phyloP scores from a whole-genome alignment of 2,797 vertebrate species.

The Bradypus variegatus region DNA sequence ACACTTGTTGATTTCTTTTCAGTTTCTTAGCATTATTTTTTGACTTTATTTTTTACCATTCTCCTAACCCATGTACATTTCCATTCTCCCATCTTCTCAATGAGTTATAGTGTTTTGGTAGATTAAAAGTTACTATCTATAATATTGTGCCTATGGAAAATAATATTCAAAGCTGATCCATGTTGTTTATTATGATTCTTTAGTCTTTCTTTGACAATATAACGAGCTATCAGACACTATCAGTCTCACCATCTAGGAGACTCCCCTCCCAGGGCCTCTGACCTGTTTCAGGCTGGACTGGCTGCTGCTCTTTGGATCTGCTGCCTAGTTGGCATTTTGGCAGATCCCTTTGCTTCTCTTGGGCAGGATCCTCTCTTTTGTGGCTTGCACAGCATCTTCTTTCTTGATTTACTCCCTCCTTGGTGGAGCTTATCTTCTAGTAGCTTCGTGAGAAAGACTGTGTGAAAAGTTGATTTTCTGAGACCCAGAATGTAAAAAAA shows the following conservation, averaged over 20 bases:
- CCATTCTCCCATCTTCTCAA: not conserved
- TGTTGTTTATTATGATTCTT: not conserved
- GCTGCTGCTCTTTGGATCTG: not conserved
- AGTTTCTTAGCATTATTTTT: not conserved
- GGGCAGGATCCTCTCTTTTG: too few species aligned
- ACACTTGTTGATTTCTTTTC: not conserved
- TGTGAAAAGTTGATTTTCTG: not conserved
- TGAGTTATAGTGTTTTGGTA: not conserved
- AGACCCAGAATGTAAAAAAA: not conserved
- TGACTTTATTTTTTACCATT: not conserved
- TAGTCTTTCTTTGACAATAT: not conserved
- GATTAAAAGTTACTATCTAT: not conserved
- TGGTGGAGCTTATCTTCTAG: not conserved
- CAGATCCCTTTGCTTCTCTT: not conserved
- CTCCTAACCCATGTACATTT: not conserved
- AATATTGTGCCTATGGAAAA: not conserved
- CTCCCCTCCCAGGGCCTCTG: not conserved
- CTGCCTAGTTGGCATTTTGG: not conserved
- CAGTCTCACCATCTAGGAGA: not conserved
- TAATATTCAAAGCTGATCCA: not conserved
- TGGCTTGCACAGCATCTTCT: not conserved
- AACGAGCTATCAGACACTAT: not conserved
- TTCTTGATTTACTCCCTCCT: not conserved
- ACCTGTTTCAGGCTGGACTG: conserved; percentile 15
- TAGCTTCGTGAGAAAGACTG: not conserved